phyloP scores from a whole-genome alignment of 2,888 invertebrate genomes.

The Acleris holmiana region DNA sequence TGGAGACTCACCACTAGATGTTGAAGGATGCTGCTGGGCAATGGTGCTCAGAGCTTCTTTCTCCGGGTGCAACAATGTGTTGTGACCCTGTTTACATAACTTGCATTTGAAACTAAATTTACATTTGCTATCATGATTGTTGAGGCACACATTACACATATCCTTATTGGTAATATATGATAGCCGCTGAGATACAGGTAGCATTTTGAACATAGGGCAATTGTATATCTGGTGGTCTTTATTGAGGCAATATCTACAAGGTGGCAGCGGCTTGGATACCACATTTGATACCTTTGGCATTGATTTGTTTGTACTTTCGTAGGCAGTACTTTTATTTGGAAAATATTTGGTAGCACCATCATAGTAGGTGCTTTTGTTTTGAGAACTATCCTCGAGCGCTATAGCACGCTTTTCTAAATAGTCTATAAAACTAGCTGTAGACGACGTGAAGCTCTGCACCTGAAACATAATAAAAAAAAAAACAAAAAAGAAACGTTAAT shows the following conservation, averaged over 20 bases:
- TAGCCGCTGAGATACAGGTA: neutral
- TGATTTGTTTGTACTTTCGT: slow-evolving; percentile 3
- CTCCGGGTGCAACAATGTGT: slow-evolving; percentile 30
- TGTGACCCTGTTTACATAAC: slow-evolving; percentile 38
- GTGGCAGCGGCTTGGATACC: slow-evolving; percentile 4
- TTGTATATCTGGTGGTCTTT: slow-evolving; percentile 6
- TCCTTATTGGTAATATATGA: neutral
- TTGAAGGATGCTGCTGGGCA: neutral
- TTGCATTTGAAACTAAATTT: slow-evolving; percentile 27
- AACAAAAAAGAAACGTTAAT: too few relatives aligned
- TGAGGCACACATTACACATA: slow-evolving; percentile 10
- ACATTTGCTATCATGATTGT: slow-evolving; percentile 8
- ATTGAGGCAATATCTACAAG: slow-evolving; percentile 9
- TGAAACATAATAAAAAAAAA: too few relatives aligned
- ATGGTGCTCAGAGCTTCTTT: neutral
- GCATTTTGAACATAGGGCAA: slow-evolving; percentile 5
- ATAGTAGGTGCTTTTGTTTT: slow-evolving; percentile 7
- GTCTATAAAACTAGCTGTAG: slow-evolving; percentile 4
- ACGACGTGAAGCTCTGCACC: too few relatives aligned
- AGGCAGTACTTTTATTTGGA: slow-evolving; percentile 6
- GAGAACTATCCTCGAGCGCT: slow-evolving; percentile 30
- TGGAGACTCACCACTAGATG: slow-evolving; percentile 1
- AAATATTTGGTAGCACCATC: slow-evolving; percentile 3
- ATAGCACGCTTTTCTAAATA: slow-evolving; percentile 33
- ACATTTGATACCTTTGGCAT: slow-evolving; percentile 5